Evolutionary conservation across 64 coral and sea anemone species (phyloP).

Genomic region (Montipora foliosa): DNA sequence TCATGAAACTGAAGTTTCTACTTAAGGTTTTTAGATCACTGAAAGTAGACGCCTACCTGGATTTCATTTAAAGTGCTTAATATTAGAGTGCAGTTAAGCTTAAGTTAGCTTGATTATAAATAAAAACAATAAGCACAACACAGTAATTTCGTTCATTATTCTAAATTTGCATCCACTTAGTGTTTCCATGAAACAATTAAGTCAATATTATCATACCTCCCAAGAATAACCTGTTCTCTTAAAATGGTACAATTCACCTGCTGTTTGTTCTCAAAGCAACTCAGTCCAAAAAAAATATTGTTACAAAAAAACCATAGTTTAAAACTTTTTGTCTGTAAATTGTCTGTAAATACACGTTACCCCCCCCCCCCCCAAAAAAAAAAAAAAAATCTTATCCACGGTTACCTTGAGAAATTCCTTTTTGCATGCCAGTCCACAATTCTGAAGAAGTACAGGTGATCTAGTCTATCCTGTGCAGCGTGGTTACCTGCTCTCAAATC

Average conservation of each 20-base stretch:
- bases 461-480: conserved; percentile 26
- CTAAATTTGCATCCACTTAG: background rate
- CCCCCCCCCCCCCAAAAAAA: too few species aligned
- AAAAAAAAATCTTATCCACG: background rate
- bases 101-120: background rate
- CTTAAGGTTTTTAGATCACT: too few species aligned
- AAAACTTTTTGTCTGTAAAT: background rate
- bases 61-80: background rate
- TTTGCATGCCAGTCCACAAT: conserved; percentile 76
- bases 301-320: background rate
- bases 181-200: background rate
- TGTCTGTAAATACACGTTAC: background rate
- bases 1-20: background rate
- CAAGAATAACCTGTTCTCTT: background rate
- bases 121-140: too few species aligned
- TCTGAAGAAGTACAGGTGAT: conserved; percentile 40
- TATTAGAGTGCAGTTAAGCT: background rate
- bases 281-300: background rate
- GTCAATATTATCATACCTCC: background rate
- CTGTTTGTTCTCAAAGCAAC: background rate
- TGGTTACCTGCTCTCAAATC: conserved; percentile 51
- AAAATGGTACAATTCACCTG: background rate
- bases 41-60: too few species aligned
- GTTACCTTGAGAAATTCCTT: background rate
- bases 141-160: background rate